A percentile compares a stretch with the other conserved stretches of the same genome.
These are phyloP conservation scores for Mustela lutreola DNA, from an alignment of 2,113 vertebrate genomes.

Conservation along the genomic window DNA sequence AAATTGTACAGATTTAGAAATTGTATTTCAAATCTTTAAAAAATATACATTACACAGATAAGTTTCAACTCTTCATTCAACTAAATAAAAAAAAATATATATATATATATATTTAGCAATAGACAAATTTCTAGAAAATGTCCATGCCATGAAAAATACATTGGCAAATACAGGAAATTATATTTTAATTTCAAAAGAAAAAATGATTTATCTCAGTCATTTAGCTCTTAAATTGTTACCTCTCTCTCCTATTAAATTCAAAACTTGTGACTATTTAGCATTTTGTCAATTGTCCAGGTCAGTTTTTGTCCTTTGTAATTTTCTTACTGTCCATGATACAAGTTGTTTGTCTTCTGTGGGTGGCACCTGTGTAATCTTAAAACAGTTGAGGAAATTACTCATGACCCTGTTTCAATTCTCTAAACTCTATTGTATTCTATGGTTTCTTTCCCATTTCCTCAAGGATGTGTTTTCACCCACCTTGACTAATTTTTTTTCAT, in stretches of 20 bases:
- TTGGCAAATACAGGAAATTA: background rate
- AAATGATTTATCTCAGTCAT: background rate
- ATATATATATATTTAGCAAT: background rate
- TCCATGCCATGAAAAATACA: background rate
- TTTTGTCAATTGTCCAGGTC: background rate
- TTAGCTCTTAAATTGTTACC: background rate
- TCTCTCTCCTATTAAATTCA: background rate
- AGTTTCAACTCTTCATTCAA: background rate
- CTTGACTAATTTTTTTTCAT: conserved; percentile 14
- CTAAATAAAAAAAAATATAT: background rate
- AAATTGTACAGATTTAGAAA: background rate
- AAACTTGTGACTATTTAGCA: background rate
- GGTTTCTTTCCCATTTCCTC: background rate
- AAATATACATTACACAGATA: background rate
- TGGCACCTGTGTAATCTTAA: background rate
- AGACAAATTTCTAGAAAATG: background rate
- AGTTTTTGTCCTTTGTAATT: background rate
- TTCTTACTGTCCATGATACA: background rate
- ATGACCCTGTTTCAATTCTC: background rate
- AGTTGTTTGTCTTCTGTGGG: background rate
- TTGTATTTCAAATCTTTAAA: background rate
- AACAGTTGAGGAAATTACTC: background rate
- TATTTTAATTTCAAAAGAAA: background rate
- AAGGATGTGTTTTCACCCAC: background rate
- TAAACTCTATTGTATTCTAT: background rate